phyloP scores from a whole-genome alignment of 2,113 vertebrate genomes.

The Neofelis nebulosa region DNA sequence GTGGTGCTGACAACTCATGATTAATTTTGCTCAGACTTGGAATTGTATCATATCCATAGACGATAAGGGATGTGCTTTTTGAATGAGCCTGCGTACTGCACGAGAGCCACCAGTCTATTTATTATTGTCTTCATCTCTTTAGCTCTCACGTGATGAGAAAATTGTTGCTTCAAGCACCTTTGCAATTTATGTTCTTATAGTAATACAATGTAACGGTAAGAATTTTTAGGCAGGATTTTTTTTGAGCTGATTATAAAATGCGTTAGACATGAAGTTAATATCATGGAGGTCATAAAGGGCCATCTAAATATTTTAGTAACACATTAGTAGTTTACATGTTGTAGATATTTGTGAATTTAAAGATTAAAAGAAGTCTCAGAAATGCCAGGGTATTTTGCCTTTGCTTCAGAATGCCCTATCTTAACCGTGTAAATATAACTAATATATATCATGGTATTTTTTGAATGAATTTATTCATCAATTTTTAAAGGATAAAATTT shows the following conservation, averaged over 20 bases:
- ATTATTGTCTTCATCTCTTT: not conserved
- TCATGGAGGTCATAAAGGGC: not conserved
- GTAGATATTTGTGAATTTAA: not conserved
- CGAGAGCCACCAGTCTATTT: not conserved
- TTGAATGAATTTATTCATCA: not conserved
- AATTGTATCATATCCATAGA: fast-evolving
- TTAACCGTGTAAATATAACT: not conserved
- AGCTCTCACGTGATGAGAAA: not conserved
- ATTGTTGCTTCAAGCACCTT: not conserved
- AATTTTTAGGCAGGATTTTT: not conserved
- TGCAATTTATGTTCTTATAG: not conserved
- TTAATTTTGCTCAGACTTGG: not conserved
- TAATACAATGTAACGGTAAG: not conserved
- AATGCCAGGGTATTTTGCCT: not conserved
- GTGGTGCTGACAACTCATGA: not conserved
- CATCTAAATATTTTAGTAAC: not conserved
- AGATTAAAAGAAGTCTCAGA: not conserved
- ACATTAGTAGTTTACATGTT: not conserved
- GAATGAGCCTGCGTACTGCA: not conserved
- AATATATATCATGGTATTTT: not conserved
- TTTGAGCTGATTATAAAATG: not conserved
- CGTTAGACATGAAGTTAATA: slow-evolving; percentile 5
- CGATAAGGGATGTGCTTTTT: not conserved
- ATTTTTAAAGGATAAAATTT: not conserved
- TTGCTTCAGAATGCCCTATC: slow-evolving; percentile 28